Base-by-base conservation (phyloP, 1,140 invertebrate genomes). In the Episyrphus balteatus region DNA sequence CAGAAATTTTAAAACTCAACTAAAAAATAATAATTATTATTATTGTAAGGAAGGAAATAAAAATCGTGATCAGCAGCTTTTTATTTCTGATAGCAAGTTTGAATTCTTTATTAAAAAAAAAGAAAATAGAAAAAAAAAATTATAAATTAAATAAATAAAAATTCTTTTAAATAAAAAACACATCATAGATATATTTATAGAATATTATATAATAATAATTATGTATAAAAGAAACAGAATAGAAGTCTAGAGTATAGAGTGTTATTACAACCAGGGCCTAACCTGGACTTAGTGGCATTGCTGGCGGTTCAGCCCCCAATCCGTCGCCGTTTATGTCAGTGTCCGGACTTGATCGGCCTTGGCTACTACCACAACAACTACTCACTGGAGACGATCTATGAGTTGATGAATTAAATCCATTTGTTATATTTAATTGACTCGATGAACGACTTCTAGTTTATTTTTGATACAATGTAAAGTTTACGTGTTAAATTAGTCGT, bases 281-380 rank as follows among this genome's bases (percentile, higher is more conserved):
- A 68, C 65, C 65, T 68, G 65, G 65, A 62, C 64, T 66, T 47
- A 68, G 55, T 50, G 65, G 65, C 57, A 68, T 62, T 38, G 62
- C 59, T 52, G 65, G 65, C 46, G 58, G 65, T 58, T 67, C 65
- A 34, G 55, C 55, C 21, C 21, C 21, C 21, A 26, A 26, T 26
- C 21, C 21, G 11, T 38, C 15, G 13, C 30, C 47, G 17, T 49
- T 33, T 44, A 53, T 54, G 62, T 68, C 65, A 57, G 58, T 64
- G 53, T 68, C 65, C 51, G 65, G 65, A 67, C 65, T 68, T 59
- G 65, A 68, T 55, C 65, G 61, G 41, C 65, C 65, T 50, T 68
- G 65, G 67, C 65, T 68, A 68, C 65, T 68, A 58, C 65, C 65
- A 65, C 65, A 68, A 67, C 65, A 68, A 68, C 65, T 68, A 65